These are phyloP conservation scores for Cyanoliseus patagonus DNA, from an alignment of 2,113 vertebrate species.

Conservation along the genomic window DNA sequence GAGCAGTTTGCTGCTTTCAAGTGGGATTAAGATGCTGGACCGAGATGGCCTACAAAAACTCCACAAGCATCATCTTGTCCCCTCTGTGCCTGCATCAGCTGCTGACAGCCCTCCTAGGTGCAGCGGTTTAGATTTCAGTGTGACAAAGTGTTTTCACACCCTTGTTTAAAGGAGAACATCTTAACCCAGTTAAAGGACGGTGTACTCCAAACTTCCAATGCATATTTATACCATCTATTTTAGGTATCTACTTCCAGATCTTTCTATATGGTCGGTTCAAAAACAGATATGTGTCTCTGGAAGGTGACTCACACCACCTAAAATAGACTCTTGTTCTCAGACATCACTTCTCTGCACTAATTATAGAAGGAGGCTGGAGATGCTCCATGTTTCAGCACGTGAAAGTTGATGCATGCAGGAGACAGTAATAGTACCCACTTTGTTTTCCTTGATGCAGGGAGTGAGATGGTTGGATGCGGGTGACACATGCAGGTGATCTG, in stretches of 20 bases:
- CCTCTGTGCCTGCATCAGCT: background rate
- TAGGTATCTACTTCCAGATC: slow-evolving; percentile 5
- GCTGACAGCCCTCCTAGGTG: slow-evolving; percentile 7
- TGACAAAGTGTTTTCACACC: slow-evolving; percentile 57
- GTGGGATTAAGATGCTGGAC: background rate
- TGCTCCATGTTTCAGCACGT: background rate
- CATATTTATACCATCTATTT: slow-evolving; percentile 51
- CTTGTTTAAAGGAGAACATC: slow-evolving; percentile 31
- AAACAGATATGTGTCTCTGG: background rate
- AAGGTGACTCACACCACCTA: slow-evolving; percentile 50
- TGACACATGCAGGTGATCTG: background rate
- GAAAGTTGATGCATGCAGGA: background rate
- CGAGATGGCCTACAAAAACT: background rate
- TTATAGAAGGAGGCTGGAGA: slow-evolving; percentile 40
- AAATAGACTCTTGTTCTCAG: slow-evolving; percentile 47
- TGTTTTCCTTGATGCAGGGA: background rate
- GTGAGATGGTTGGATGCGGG: background rate
- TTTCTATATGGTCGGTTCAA: slow-evolving; percentile 45
- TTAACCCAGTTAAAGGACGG: slow-evolving; percentile 60
- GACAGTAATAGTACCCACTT: background rate
- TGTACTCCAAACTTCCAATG: background rate
- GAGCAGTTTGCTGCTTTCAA: background rate
- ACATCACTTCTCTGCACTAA: slow-evolving; percentile 30
- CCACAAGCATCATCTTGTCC: background rate
- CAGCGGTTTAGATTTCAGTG: slow-evolving; percentile 27